phyloP scores from a whole-genome alignment of 2,113 vertebrate species.

The Lycocorax pyrrhopterus region DNA sequence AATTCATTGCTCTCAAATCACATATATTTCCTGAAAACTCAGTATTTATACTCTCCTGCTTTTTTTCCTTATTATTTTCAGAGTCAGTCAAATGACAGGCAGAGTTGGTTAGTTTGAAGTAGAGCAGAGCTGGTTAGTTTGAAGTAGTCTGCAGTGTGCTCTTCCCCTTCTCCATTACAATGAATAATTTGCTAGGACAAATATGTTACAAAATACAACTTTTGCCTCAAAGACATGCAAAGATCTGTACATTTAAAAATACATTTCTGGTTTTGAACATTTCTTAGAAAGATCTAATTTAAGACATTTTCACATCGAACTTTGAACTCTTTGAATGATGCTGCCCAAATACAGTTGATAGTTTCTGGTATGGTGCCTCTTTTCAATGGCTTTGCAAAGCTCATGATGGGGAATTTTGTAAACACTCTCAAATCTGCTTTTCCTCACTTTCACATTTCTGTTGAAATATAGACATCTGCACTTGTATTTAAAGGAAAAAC shows the following conservation, averaged over 20 bases:
- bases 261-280: neutral
- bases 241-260: neutral
- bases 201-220: neutral
- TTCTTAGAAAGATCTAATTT: neutral
- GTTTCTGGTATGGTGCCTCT: neutral
- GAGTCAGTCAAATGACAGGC: neutral
- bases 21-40: neutral
- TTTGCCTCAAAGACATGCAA: neutral
- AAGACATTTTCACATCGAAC: neutral
- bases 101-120: neutral
- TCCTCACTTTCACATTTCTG: neutral
- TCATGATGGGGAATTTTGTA: neutral
- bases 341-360: neutral
- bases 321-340: neutral
- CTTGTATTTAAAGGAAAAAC: neutral
- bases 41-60: neutral
- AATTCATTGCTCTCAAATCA: neutral
- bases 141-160: neutral
- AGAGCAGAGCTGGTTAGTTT: neutral
- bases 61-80: neutral
- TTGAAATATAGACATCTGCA: neutral
- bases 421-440: neutral
- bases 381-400: neutral
- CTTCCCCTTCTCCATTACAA: neutral
- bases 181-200: neutral